phyloP scores from a whole-genome alignment of 2,113 vertebrate species.

The Tenrec ecaudatus region DNA sequence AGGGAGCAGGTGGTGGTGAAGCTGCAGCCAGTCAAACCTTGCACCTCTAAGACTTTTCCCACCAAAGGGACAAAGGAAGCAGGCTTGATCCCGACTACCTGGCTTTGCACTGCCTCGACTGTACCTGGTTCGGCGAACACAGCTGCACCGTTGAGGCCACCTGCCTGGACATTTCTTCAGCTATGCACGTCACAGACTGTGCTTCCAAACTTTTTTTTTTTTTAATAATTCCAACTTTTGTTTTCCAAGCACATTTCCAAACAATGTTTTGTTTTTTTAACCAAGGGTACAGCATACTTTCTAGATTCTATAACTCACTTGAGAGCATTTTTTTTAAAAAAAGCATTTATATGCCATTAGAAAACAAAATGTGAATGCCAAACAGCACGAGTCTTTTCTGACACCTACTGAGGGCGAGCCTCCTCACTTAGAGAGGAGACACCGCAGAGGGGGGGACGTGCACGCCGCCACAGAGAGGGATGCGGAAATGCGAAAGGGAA shows the following conservation, averaged over 20 bases:
- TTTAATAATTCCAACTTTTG: conserved; percentile 3
- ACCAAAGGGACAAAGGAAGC: not conserved
- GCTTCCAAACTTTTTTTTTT: not conserved
- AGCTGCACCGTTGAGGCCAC: conserved; percentile 28
- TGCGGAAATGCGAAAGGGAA: not conserved
- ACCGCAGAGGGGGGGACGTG: not conserved
- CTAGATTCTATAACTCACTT: conserved; percentile 13
- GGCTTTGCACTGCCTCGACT: not conserved
- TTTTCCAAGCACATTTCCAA: conserved; percentile 52
- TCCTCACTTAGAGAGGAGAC: conserved; percentile 7
- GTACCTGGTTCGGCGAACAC: conserved; percentile 38
- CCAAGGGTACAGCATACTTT: conserved; percentile 49
- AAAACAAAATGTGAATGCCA: conserved; percentile 58
- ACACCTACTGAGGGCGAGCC: not conserved
- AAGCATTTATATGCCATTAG: conserved; percentile 16
- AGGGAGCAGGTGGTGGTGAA: not conserved
- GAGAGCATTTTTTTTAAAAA: not conserved
- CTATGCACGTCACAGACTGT: not conserved
- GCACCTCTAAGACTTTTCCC: not conserved
- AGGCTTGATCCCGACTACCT: not conserved
- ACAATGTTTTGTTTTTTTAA: conserved; percentile 44
- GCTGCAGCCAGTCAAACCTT: not conserved
- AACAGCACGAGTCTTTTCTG: not conserved
- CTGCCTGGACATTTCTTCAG: conserved; percentile 22
- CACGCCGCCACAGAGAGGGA: not conserved